Evolutionary conservation across 2,113 vertebrate species (phyloP), one percentile per base, ranked within the genome.

Genomic region (Oxygymnocypris stewartii): DNA sequence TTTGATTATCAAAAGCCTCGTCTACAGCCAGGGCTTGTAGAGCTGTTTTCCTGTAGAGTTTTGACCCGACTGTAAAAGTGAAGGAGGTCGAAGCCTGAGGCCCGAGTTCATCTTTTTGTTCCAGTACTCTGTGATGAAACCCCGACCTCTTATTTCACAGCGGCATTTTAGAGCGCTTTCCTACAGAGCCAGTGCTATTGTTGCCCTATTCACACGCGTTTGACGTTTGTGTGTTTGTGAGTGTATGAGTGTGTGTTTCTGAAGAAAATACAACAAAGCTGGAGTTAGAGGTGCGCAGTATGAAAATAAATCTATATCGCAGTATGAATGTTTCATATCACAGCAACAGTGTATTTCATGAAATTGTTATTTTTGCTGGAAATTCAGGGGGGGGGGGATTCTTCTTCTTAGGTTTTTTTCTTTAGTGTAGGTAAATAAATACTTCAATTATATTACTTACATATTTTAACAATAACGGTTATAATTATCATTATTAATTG

Each of bases 31-130:
- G 11, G 47, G 54, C 20, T 59, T 59, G 7, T 59, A 23, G 54
- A 59, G 54, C 54, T 54, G 51, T 20, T 54, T 54, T 54, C 71
- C 23, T 23, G 10, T 6, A 12, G 71, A 54, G 23, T 23, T 74
- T 73, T 74, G 71, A 42, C 74, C 74, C 25, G 44, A 16, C 12
- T 76, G 23, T 44, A n/a, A n/a, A n/a, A n/a, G n/a, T 13, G 25
- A 10, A 54, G n/a, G 20, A 85, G 82, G 44, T 75, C 9, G 23
- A 73, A 84, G 18, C 82, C 73, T 25, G 28, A 61, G 57, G 73
- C 73, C 37, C 49, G 57, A 77, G 57, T 65, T 25, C 73, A 54
- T 59, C 47, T 54, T 69, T 74, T 84, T 74, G 31, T 84, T 74
- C 82, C 31, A 57, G 61, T 2, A 42, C n/a, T 3, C 63, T 59